Percentiles rank a stretch among this genome's conserved stretches.
Evolutionary conservation across 2,797 vertebrate species (phyloP).

Genomic region (Gobionotothen gibberifrons): DNA sequence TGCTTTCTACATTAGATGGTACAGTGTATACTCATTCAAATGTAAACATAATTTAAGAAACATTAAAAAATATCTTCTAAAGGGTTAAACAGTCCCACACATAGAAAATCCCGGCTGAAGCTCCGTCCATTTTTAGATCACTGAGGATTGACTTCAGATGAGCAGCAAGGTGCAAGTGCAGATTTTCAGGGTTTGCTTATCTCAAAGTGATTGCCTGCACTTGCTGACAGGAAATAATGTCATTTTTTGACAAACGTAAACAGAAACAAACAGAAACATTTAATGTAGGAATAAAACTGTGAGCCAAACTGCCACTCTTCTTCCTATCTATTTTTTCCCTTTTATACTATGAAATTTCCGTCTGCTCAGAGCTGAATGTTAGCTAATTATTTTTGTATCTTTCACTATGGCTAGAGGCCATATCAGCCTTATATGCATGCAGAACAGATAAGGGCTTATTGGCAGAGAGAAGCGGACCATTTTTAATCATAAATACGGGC

Average conservation of each 20-base stretch:
- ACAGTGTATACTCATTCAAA: neutral
- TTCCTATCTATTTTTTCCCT: slow-evolving; percentile 63
- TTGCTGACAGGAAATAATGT: slow-evolving; percentile 45
- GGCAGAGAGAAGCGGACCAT: slow-evolving; percentile 73
- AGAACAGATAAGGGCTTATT: slow-evolving; percentile 84
- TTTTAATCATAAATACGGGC: slow-evolving; percentile 84
- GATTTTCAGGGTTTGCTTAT: slow-evolving; percentile 70
- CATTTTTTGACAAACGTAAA: slow-evolving; percentile 53
- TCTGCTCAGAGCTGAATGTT: slow-evolving; percentile 83
- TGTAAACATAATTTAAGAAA: slow-evolving; percentile 16
- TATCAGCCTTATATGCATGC: slow-evolving; percentile 84
- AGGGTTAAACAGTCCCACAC: slow-evolving; percentile 26
- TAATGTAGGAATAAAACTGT: slow-evolving; percentile 66
- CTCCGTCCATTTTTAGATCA: slow-evolving; percentile 55
- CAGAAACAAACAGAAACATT: slow-evolving; percentile 62
- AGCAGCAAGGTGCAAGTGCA: slow-evolving; percentile 55
- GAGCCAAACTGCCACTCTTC: slow-evolving; percentile 57
- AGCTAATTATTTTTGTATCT: slow-evolving; percentile 89
- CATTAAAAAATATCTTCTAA: slow-evolving; percentile 24
- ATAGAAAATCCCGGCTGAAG: slow-evolving; percentile 35
- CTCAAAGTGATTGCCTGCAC: slow-evolving; percentile 65
- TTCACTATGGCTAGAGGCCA: slow-evolving; percentile 80
- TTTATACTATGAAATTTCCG: slow-evolving; percentile 68
- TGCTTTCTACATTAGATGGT: neutral
- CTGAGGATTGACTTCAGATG: slow-evolving; percentile 64